These are phyloP conservation scores for Lapara coniferarum DNA, from an alignment of 2,888 invertebrate species.

Conservation along the genomic window DNA sequence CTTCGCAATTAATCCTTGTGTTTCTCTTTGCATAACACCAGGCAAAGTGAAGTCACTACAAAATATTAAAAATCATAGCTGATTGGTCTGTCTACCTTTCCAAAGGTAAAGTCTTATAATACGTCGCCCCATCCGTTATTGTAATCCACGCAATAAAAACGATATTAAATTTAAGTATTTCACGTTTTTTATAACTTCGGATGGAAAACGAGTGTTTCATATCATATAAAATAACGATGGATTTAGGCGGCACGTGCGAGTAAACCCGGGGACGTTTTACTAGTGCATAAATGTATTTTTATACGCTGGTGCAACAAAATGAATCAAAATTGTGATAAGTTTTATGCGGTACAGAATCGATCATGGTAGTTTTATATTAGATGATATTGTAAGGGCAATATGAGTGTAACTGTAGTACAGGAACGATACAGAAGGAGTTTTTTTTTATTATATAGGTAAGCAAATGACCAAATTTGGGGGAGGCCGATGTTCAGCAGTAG, in stretches of 20 bases:
- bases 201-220: constrained; percentile 77
- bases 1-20: too few species aligned
- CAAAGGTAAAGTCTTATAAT: constrained; percentile 36
- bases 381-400: too few species aligned
- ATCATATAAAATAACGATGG: constrained; percentile 78
- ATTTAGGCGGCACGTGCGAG: constrained; percentile 66
- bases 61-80: not conserved
- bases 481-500: too few species aligned
- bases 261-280: constrained; percentile 35
- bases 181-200: constrained; percentile 71
- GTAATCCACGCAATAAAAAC: constrained; percentile 79
- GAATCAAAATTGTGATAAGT: not conserved
- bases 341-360: not conserved
- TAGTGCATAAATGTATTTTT: constrained; percentile 25
- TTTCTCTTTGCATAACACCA: too few species aligned
- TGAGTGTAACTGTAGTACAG: too few species aligned
- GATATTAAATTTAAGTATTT: constrained; percentile 73
- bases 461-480: too few species aligned
- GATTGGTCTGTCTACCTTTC: constrained; percentile 4
- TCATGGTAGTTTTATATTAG: not conserved
- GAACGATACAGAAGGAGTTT: too few species aligned
- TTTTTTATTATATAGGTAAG: too few species aligned
- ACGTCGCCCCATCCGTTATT: constrained; percentile 65
- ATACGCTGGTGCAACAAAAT: constrained; percentile 14
- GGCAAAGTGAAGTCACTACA: too few species aligned